These are phyloP conservation scores for Lophius piscatorius DNA, from an alignment of 2,113 vertebrate genomes.

Conservation along the genomic window DNA sequence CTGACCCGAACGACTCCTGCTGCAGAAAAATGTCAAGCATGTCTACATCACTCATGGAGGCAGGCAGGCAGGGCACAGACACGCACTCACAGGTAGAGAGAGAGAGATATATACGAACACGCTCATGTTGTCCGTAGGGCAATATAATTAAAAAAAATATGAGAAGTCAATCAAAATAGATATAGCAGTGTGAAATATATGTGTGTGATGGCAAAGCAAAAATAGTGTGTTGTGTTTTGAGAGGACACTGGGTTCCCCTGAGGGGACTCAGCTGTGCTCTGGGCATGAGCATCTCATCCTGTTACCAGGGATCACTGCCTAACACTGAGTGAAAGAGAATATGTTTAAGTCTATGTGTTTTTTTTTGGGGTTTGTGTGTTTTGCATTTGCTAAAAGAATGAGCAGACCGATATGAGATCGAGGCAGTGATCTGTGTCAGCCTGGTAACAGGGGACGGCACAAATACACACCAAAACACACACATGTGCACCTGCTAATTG, in stretches of 20 bases:
- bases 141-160: constrained; percentile 25
- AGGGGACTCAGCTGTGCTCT: constrained; percentile 79
- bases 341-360: constrained; percentile 47
- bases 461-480: constrained; percentile 7
- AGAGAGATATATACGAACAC: no score
- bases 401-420: constrained; percentile 43
- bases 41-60: constrained; percentile 56
- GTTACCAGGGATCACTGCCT: constrained; percentile 80
- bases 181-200: not conserved
- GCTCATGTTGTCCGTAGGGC: constrained; percentile 4
- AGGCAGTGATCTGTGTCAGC: constrained; percentile 66
- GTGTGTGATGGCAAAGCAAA: constrained; percentile 28
- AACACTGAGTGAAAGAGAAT: constrained; percentile 51
- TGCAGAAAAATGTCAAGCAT: constrained; percentile 73
- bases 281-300: constrained; percentile 77
- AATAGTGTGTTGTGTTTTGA: constrained; percentile 50
- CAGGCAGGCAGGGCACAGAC: constrained; percentile 20
- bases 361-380: constrained; percentile 19
- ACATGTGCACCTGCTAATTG: constrained; percentile 19
- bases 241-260: constrained; percentile 72
- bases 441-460: constrained; percentile 34
- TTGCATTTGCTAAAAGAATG: constrained; percentile 43
- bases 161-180: constrained; percentile 46
- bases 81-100: constrained; percentile 21
- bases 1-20: constrained; percentile 66